These are phyloP conservation scores for Pomacea maculata DNA, from an alignment of 1,140 invertebrate genomes.

Conservation along the genomic window DNA sequence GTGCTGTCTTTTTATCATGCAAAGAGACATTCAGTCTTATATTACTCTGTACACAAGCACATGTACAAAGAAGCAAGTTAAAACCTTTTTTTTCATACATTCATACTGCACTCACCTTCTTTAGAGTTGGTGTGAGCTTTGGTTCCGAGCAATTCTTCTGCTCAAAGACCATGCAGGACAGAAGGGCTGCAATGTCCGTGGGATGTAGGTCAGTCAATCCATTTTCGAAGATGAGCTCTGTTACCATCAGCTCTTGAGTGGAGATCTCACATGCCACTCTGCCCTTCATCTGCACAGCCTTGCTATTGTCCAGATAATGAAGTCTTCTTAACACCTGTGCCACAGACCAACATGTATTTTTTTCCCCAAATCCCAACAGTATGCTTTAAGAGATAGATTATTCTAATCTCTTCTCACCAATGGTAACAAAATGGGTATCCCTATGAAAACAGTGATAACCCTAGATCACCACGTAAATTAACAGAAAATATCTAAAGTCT, in stretches of 20 bases:
- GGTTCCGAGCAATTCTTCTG: conserved; percentile 73
- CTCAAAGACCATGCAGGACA: conserved; percentile 93
- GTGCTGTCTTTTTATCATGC: neutral
- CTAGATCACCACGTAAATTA: too few relatives aligned
- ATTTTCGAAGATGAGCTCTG: conserved; percentile 95
- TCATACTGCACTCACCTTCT: conserved; percentile 44
- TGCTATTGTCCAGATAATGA: conserved; percentile 75
- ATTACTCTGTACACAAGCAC: neutral
- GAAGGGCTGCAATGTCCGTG: conserved; percentile 89
- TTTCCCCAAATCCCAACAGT: neutral
- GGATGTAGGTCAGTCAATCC: conserved; percentile 85
- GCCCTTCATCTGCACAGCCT: conserved; percentile 86
- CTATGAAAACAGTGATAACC: too few relatives aligned
- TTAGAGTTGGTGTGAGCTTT: conserved; percentile 51
- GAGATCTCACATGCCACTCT: conserved; percentile 96
- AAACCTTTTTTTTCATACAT: neutral
- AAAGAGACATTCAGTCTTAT: neutral
- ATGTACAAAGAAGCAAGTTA: neutral
- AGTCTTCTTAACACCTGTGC: conserved; percentile 78
- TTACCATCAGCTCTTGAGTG: conserved; percentile 90
- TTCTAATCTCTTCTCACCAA: too few relatives aligned
- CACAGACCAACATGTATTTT: neutral
- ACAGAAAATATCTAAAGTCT: too few relatives aligned
- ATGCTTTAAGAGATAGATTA: too few relatives aligned
- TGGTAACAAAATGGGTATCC: too few relatives aligned